These are phyloP conservation scores for Thymallus thymallus DNA, from an alignment of 2,113 vertebrate genomes.

Conservation along the genomic window DNA sequence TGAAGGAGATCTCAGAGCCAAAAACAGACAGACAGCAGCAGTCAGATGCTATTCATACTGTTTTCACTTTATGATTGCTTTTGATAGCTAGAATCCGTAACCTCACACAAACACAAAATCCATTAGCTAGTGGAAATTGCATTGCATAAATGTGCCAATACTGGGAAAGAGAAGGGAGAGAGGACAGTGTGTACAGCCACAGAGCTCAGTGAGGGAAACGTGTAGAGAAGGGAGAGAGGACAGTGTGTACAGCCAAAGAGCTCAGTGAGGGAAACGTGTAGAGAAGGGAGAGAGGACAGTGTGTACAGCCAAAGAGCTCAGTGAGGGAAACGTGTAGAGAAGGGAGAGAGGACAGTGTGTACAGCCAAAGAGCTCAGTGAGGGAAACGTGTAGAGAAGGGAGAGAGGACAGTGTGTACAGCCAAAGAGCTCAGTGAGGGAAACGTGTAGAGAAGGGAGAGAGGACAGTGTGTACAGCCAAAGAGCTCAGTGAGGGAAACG, in stretches of 20 bases:
- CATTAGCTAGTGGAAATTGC: slow-evolving; percentile 40
- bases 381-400: background rate
- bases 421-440: background rate
- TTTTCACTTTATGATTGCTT: slow-evolving; percentile 26
- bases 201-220: background rate
- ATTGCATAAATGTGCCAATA: slow-evolving; percentile 35
- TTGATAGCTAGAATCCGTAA: slow-evolving; percentile 9
- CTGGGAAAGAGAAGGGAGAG: slow-evolving; percentile 16
- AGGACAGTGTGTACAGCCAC: background rate
- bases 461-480: background rate
- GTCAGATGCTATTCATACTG: slow-evolving; percentile 18
- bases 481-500: background rate
- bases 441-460: background rate
- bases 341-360: background rate
- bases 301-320: background rate
- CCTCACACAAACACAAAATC: slow-evolving; percentile 24
- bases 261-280: background rate
- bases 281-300: background rate
- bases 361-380: background rate
- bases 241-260: background rate
- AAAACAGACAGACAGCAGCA: background rate
- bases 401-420: background rate
- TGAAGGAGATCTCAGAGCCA: background rate
- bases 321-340: background rate
- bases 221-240: background rate